Base-by-base conservation (phyloP, 2,888 invertebrate genomes). In the Thumatha senex region DNA sequence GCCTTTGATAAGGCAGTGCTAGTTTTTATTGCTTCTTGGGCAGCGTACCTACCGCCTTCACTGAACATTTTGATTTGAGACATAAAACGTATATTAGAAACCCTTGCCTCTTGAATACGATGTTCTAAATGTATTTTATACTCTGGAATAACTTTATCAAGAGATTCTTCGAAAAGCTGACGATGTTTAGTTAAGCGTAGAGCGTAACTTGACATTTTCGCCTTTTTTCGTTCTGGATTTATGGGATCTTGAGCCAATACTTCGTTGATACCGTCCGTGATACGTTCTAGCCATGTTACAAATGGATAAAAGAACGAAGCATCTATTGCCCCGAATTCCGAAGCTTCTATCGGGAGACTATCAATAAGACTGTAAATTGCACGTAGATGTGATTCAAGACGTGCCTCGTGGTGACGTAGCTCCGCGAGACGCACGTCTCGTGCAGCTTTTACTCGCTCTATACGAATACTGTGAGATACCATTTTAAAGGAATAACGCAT, bases 201-300 rank as follows among this genome's bases (percentile, higher is more conserved):
- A 1, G 72, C 72, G 53, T 85, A 89, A 60, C 89, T 90, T 18
- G 54, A 61, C 81, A 87, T 81, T 70, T 84, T 87, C 8, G 88
- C 58, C 12, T 65, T 74, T 52, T 74, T 83, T 0, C 68, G 53
- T 72, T 84, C 84, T 30, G 66, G 63, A 40, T 82, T 70, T 0
- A 75, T 9, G 5, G 67, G 60, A 33, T 78, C 74, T 36, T 65
- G 60, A 1, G 46, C 41, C 15, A 74, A 12, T 7, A 81, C 42
- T n/a, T 58, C 51, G 39, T 82, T 62, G 43, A 87, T 73, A 29
- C 70, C 71, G 8, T 34, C 53, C 48, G 78, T 65, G 11, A 87
- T 74, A 34, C 61, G 60, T 10, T 69, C 65, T n/a, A 82, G 48
- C 81, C 82, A 83, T 14, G 68, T 48, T 35, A 58, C 54, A 12